A percentile compares a stretch with the other conserved stretches of the same genome.
Conservation (phyloP, 2,113 vertebrate genomes). For the Crotalus horridus region DNA sequence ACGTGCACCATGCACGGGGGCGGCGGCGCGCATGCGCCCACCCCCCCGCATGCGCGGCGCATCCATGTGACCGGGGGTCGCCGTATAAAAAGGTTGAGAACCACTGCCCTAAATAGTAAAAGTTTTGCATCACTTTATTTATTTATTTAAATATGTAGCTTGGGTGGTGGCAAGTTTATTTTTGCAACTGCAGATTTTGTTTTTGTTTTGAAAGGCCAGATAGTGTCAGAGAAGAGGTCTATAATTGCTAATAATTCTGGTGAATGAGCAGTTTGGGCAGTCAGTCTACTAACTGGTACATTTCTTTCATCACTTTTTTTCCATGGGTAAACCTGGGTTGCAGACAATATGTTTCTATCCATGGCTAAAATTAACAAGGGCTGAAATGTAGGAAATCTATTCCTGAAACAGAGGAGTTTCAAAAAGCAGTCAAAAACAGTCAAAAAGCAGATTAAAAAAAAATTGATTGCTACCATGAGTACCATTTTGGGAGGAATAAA, state of each 20-base stretch:
- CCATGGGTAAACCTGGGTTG: not conserved
- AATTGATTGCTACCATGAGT: not conserved
- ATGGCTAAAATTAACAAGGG: not conserved
- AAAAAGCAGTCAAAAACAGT: not conserved
- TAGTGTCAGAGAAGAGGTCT: not conserved
- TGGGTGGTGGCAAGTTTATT: not conserved
- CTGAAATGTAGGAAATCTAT: not conserved
- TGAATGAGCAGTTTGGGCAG: not conserved
- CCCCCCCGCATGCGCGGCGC: no score
- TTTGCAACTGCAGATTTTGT: not conserved
- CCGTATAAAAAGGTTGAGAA: no score
- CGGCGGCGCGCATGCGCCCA: no score
- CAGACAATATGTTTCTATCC: not conserved
- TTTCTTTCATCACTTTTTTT: not conserved
- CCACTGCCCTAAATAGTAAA: not conserved
- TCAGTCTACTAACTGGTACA: not conserved
- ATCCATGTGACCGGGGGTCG: no score
- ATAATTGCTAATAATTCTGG: not conserved
- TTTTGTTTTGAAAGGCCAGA: not conserved
- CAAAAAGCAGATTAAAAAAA: not conserved
- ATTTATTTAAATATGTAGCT: not conserved
- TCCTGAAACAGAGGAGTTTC: not conserved
- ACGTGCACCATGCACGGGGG: no score
- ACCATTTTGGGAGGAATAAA: not conserved
- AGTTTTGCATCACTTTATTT: not conserved